These are phyloP conservation scores for Lepus townsendii DNA, from an alignment of 2,797 vertebrate species.

Conservation along the genomic window DNA sequence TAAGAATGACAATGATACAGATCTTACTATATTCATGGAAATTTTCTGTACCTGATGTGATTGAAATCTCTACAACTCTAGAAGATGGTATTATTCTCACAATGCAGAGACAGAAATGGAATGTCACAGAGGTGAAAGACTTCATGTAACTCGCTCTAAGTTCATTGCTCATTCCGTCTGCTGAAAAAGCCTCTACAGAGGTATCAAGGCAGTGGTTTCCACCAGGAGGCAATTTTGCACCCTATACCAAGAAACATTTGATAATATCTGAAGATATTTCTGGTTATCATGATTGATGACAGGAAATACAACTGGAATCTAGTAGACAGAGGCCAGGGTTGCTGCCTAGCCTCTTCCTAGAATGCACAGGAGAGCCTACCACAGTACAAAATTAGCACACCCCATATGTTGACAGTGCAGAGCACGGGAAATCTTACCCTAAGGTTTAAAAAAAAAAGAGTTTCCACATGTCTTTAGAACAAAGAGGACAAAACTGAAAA, in stretches of 20 bases:
- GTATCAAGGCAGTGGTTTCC: neutral
- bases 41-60: neutral
- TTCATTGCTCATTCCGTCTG: neutral
- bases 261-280: neutral
- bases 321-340: neutral
- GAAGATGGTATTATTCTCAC: neutral
- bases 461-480: neutral
- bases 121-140: neutral
- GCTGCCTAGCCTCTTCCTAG: neutral
- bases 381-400: neutral
- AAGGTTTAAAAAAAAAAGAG: neutral
- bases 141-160: neutral
- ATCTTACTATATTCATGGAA: neutral
- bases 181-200: neutral
- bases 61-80: neutral
- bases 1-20: neutral
- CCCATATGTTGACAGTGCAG: neutral
- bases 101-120: neutral
- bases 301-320: neutral
- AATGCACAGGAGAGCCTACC: rapidly evolving
- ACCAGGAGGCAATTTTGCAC: neutral
- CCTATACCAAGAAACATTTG: neutral
- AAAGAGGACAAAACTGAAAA: neutral
- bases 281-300: rapidly evolving
- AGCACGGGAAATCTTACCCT: neutral